Conservation (phyloP, 2,797 vertebrate species). For the Eurystomus glaucurus region DNA sequence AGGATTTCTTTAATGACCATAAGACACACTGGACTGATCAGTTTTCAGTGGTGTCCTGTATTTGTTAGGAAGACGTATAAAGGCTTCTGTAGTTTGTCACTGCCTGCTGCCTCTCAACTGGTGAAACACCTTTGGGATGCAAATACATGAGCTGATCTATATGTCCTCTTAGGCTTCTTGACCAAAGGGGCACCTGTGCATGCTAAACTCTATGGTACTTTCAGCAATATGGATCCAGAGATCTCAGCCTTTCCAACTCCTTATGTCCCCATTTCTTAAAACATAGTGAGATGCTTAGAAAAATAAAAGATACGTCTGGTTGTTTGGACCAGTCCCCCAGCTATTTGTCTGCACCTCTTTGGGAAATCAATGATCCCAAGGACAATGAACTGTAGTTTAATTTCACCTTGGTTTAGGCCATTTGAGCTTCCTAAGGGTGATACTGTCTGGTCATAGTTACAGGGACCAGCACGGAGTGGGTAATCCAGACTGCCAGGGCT, state of each 20-base stretch:
- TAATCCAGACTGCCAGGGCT: neutral
- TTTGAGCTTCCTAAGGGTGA: neutral
- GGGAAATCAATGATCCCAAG: neutral
- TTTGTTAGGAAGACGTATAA: neutral
- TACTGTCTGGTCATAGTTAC: neutral
- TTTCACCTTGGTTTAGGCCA: neutral
- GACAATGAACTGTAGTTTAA: neutral
- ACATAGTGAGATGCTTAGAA: neutral
- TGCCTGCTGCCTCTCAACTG: neutral
- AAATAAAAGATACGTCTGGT: neutral
- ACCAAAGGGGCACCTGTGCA: neutral
- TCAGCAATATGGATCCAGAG: neutral
- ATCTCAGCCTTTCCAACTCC: neutral
- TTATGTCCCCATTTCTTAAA: neutral
- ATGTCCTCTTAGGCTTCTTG: neutral
- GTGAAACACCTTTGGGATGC: neutral
- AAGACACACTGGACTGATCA: neutral
- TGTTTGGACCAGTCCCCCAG: neutral
- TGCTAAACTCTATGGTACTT: neutral
- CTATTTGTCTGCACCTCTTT: neutral
- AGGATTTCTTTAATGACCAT: neutral
- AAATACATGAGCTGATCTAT: neutral
- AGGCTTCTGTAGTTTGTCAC: neutral
- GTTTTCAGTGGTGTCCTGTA: neutral
- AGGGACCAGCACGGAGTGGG: neutral